phyloP scores from a whole-genome alignment of 1,140 invertebrate species.

The Zelostemma sp. region DNA sequence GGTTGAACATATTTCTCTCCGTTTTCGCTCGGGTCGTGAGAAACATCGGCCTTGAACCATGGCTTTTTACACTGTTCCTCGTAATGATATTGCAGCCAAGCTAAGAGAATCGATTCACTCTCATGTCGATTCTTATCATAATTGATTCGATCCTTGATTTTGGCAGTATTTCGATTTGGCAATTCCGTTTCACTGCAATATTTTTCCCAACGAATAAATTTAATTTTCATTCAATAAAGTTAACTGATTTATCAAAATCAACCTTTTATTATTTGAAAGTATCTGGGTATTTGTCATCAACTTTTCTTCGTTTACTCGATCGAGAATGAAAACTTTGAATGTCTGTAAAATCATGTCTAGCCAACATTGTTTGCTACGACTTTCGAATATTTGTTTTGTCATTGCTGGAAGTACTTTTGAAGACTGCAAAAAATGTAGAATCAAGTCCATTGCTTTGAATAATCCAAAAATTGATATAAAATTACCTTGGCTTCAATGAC shows the following conservation, averaged over 20 bases:
- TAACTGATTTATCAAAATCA: not conserved
- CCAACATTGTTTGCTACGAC: constrained; percentile 62
- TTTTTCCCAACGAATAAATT: not conserved
- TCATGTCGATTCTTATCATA: constrained; percentile 1
- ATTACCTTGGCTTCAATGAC: too few relatives aligned
- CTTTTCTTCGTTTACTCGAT: constrained; percentile 7
- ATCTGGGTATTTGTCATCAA: not conserved
- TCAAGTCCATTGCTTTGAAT: too few relatives aligned
- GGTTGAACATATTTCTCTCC: constrained; percentile 11
- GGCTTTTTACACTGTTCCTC: constrained; percentile 27
- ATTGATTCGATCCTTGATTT: not conserved
- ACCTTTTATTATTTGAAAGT: constrained; percentile 2
- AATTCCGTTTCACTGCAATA: not conserved
- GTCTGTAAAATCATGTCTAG: constrained; percentile 63
- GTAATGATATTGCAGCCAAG: constrained; percentile 48
- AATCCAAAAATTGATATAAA: too few relatives aligned
- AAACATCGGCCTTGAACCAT: constrained; percentile 30
- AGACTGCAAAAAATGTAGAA: too few relatives aligned
- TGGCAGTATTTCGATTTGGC: not conserved
- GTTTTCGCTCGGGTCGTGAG: constrained; percentile 21
- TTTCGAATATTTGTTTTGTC: constrained; percentile 38
- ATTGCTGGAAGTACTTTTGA: constrained; percentile 5
- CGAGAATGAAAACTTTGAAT: constrained; percentile 57
- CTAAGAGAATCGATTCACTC: constrained; percentile 37
- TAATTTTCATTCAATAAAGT: not conserved